Evolutionary conservation across 2,797 vertebrate genomes (phyloP).

Genomic region (Sebastes itinus): DNA sequence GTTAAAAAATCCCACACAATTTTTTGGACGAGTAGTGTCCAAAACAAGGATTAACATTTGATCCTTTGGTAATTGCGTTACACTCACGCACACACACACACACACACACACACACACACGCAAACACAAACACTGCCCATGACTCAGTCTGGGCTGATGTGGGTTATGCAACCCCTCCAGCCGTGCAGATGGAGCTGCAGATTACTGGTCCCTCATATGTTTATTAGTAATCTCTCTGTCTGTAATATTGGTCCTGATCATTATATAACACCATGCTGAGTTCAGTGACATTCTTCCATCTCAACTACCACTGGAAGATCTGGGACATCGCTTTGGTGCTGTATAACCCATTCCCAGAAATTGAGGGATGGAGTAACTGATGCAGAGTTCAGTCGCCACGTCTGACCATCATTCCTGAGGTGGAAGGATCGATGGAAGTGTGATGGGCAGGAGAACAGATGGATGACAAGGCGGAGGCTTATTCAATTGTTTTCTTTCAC

Average conservation of each 20-base stretch:
- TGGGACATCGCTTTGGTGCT: conserved; percentile 6
- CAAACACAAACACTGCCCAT: conserved; percentile 19
- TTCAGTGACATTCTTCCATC: conserved; percentile 32
- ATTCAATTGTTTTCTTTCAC: conserved; percentile 9
- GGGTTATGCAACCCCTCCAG: conserved; percentile 72
- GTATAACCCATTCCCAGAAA: not conserved
- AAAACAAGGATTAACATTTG: conserved; percentile 54
- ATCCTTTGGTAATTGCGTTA: conserved; percentile 17
- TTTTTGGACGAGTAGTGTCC: not conserved
- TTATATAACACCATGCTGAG: conserved; percentile 62
- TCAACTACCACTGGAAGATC: not conserved
- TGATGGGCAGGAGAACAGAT: not conserved
- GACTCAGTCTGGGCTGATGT: conserved; percentile 54
- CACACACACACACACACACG: conserved; percentile 2
- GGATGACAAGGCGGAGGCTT: not conserved
- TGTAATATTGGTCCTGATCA: conserved; percentile 46
- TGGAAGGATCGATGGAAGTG: conserved; percentile 24
- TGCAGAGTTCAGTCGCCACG: conserved; percentile 4
- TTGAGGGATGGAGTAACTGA: not conserved
- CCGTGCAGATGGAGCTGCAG: conserved; percentile 69
- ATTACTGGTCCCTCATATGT: conserved; percentile 66
- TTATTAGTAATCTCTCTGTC: conserved; percentile 76
- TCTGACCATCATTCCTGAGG: conserved; percentile 23
- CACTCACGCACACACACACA: not conserved
- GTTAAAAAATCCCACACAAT: not conserved